A percentile compares a stretch with the other conserved stretches of the same genome.
Evolutionary conservation across 2,888 invertebrate genomes (phyloP).

Genomic region (Drosophila atroscutellata): DNA sequence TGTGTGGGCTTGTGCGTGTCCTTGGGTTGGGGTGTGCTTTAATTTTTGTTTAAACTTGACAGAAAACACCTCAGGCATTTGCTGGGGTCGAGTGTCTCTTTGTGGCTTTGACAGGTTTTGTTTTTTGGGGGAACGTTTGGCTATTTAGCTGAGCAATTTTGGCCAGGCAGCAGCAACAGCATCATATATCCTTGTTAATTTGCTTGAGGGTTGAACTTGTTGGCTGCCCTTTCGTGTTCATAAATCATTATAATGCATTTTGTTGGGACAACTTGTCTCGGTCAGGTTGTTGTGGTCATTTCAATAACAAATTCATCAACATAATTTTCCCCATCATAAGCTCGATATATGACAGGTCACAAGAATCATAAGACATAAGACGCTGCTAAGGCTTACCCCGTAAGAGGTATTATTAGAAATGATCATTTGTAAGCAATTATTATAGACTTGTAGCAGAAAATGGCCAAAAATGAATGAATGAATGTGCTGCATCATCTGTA

Average conservation of each 20-base stretch:
- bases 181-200: slow-evolving; percentile 78
- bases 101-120: slow-evolving; percentile 75
- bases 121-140: slow-evolving; percentile 48
- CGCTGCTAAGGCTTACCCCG: not conserved
- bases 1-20: slow-evolving; percentile 10
- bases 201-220: slow-evolving; percentile 62
- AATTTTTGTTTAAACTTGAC: slow-evolving; percentile 76
- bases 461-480: too few species aligned
- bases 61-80: slow-evolving; percentile 71
- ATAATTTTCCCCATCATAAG: slow-evolving; percentile 25
- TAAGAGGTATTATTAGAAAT: not conserved
- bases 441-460: not conserved
- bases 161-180: slow-evolving; percentile 38
- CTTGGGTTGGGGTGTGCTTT: slow-evolving; percentile 51
- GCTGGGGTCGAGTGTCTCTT: slow-evolving; percentile 73
- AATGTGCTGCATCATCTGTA: not conserved
- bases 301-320: slow-evolving; percentile 68
- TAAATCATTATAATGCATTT: slow-evolving; percentile 78
- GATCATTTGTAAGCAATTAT: not conserved
- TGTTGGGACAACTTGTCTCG: slow-evolving; percentile 58
- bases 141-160: slow-evolving; percentile 58
- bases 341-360: slow-evolving; percentile 25
- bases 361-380: slow-evolving; percentile 4
- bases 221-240: slow-evolving; percentile 34
- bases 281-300: slow-evolving; percentile 61